Base-by-base conservation (phyloP, 2,888 invertebrate genomes). In the Byasa hedistus region DNA sequence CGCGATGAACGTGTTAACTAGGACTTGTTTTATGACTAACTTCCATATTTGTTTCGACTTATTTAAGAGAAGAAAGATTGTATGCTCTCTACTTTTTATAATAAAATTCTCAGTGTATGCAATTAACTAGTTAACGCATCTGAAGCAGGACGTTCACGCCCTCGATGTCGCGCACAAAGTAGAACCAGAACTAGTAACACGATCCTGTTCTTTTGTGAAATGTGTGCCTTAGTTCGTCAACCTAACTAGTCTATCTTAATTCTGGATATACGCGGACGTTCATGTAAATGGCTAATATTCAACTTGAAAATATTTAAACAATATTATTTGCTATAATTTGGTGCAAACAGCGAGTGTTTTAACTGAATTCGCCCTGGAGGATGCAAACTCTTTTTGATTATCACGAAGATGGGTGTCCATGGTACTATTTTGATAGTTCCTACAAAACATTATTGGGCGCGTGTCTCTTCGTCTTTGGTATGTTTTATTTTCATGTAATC, bases 361-460 rank as follows among this genome's bases (percentile, higher is more conserved):
- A 75, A 76, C 71, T 67, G 69, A 65, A 24, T 51, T 19, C 69
- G 66, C 70, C 68, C 73, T 69, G 72, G 76, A 79, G 71, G 67
- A 87, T 87, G 87, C 83, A 82, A 80, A 77, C 73, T 71, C 77
- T 86, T 76, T 86, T 80, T 69, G 87, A 87, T 70, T 86, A 85
- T 72, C 82, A 83, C 71, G 87, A 88, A 76, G 86, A 89, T 73
- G 91, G 90, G 74, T 92, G 92, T 78, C 91, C 92, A 72, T 92
- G 90, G 91, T 92, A 89, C 86, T 88, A 90, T 73, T 90, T 92
- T 75, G 92, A 93, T 75, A 82, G 88, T 82, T 92, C 93, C 57
- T 91, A 91, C 75, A 92, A 92, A 82, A 86, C 87, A 57, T 80
- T 93, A 69, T 77, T 93, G 72, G 93, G 93, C 78, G 85, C 88